Evolutionary conservation across 2,113 vertebrate genomes (phyloP), one percentile per base, ranked within the genome.

Genomic region (Parus major): DNA sequence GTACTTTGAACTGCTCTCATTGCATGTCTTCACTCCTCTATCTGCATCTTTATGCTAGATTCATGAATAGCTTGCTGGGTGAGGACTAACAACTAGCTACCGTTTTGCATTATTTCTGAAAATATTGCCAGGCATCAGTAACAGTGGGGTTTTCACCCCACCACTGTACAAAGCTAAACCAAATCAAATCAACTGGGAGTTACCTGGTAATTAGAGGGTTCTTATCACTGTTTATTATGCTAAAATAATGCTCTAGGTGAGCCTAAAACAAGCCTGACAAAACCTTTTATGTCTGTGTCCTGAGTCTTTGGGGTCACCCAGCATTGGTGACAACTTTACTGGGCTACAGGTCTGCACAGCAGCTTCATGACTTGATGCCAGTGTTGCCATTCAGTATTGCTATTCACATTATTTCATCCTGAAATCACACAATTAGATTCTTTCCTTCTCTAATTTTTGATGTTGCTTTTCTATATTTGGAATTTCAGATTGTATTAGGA

Each of bases 361-460:
- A 92, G 65, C 72, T 83, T 94, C 31, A 35, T 63, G 36, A 83
- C 69, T 92, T 90, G 89, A 82, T 96, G 42, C 49, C 28, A 76
- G 2, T 75, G 65, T 88, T 95, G 61, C 80, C 55, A 64, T 80
- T 95, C 60, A 63, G 64, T 84, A 59, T 92, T 86, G 83, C 31
- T 49, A 41, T 71, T 73, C 60, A 85, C 35, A 60, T 53, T 36
- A 84, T 89, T 92, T 73, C 42, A 65, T 88, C 7, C 25, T 86
- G 33, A 90, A 95, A 91, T 83, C 25, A 19, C 27, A 35, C n/a
- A 7, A 78, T 57, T 81, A 25, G 2, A 17, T 79, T 88, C 81
- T 83, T 82, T 60, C 12, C 9, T 92, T 64, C 28, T 69, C 16
- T 66, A 65, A n/a, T 92, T 88, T 89, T 92, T 91, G 78, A 12